These are phyloP conservation scores for Drosophila nigromelanica DNA, from an alignment of 1,140 invertebrate species.

Conservation along the genomic window DNA sequence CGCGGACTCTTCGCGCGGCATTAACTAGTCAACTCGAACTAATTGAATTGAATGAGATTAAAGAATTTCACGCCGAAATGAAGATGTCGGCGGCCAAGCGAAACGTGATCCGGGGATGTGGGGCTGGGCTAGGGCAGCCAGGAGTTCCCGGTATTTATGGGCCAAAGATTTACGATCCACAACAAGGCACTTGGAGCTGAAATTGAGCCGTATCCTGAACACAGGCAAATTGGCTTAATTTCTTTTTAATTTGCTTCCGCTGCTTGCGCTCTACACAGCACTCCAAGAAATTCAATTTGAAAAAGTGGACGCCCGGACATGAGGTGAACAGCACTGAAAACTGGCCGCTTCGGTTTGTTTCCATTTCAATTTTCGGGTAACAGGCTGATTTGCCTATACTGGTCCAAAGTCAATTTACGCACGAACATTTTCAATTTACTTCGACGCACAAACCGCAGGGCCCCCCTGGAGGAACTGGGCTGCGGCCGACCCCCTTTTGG, in stretches of 20 bases:
- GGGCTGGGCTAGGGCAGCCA: neutral
- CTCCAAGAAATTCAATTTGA: slow-evolving; percentile 75
- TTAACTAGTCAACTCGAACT: slow-evolving; percentile 83
- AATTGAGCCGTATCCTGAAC: slow-evolving; percentile 56
- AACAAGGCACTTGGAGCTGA: slow-evolving; percentile 55
- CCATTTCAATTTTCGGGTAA: slow-evolving; percentile 43
- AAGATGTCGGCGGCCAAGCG: slow-evolving; percentile 64
- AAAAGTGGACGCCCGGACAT: slow-evolving; percentile 67
- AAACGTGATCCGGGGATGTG: slow-evolving; percentile 9
- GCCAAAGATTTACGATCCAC: slow-evolving; percentile 76
- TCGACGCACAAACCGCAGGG: slow-evolving; percentile 61
- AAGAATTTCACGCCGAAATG: slow-evolving; percentile 81
- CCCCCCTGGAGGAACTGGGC: slow-evolving; percentile 16
- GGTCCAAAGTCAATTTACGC: slow-evolving; percentile 74
- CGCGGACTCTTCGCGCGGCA: slow-evolving; percentile 52
- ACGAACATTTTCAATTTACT: slow-evolving; percentile 80
- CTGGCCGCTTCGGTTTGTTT: slow-evolving; percentile 32
- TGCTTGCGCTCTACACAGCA: slow-evolving; percentile 30
- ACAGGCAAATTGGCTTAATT: slow-evolving; percentile 80
- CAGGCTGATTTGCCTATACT: slow-evolving; percentile 45
- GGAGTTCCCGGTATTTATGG: slow-evolving; percentile 72
- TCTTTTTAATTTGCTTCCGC: slow-evolving; percentile 82
- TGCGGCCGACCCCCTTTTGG: neutral
- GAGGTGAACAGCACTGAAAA: slow-evolving; percentile 56
- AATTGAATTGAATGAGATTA: slow-evolving; percentile 84